Evolutionary conservation across 2,113 vertebrate genomes (phyloP), one percentile per base, ranked within the genome.

Genomic region (Leucosticte australis): DNA sequence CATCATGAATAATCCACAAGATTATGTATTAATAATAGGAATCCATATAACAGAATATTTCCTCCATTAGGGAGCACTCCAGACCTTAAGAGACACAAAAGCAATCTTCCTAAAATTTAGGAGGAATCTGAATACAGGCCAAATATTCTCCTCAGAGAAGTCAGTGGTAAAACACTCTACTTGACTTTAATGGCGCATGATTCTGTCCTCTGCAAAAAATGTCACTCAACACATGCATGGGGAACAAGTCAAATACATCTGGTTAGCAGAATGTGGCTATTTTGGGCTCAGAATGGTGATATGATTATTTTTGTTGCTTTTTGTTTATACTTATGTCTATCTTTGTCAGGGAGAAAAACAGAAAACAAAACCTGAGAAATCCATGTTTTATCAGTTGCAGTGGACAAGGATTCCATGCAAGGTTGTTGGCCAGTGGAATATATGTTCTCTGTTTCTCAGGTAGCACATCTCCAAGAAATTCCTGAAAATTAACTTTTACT

Each of bases 171-270:
- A 87, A 53, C 41, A 35, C 12, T 39, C 33, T 42, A 7, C 33
- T 89, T 75, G 75, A 65, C 19, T 86, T 89, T 31, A 92, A 63
- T 23, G 60, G 50, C 0, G 0, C 52, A 23, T 78, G 71, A 74
- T 89, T 70, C 53, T 83, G 39, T 78, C 35, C 55, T 81, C 78
- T 75, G 31, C 17, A 80, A 65, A 60, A 89, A 90, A 81, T 24
- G 44, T 82, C 86, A 71, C 39, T 78, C 31, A 49, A 44, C 77
- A 84, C 83, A 89, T 68, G 49, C 27, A 49, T 27, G 35, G 80
- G 60, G 65, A 89, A n/a, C 6, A 71, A 78, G 68, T 55, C 68
- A 83, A 89, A 87, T 81, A 74, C 83, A 92, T 94, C 83, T 94
- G 77, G 44, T 68, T 69, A 91, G 73, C 77, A 84, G 52, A 89